phyloP scores from a whole-genome alignment of 2,113 vertebrate species.

The Perca flavescens region DNA sequence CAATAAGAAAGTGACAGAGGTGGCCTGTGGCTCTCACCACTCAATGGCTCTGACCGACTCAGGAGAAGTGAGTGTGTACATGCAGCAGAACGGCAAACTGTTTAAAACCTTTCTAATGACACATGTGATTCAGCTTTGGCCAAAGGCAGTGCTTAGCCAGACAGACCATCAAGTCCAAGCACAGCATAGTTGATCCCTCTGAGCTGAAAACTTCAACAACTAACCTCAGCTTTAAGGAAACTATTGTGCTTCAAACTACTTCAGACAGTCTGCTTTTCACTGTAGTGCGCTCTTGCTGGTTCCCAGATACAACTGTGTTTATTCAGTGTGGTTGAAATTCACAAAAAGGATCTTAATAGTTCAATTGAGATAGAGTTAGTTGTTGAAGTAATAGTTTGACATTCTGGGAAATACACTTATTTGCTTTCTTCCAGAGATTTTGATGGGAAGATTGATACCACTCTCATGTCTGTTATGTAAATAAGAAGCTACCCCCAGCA shows the following conservation, averaged over 20 bases:
- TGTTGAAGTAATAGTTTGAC: neutral
- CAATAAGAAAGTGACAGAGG: conserved; percentile 91
- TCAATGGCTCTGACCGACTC: conserved; percentile 92
- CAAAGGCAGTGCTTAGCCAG: conserved; percentile 3
- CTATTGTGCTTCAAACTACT: conserved; percentile 20
- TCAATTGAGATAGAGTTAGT: neutral
- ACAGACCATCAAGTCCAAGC: conserved; percentile 13
- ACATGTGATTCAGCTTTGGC: conserved; percentile 41
- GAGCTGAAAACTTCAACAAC: conserved; percentile 27
- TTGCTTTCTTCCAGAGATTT: neutral
- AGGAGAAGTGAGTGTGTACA: conserved; percentile 90
- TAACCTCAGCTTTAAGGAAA: conserved; percentile 25
- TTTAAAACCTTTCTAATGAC: conserved; percentile 10
- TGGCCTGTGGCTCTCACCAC: conserved; percentile 97
- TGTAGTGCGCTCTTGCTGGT: neutral
- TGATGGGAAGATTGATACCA: neutral
- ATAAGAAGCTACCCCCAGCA: neutral
- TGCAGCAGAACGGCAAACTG: neutral
- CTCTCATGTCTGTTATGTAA: neutral
- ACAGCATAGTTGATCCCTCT: conserved; percentile 31
- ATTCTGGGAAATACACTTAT: neutral
- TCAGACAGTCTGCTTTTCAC: neutral
- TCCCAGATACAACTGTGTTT: neutral
- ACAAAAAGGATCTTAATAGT: neutral
- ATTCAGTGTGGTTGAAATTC: neutral